Evolutionary conservation across 2,888 invertebrate species (phyloP), one percentile per base, ranked within the genome.

Genomic region (Xanthia icteritia): DNA sequence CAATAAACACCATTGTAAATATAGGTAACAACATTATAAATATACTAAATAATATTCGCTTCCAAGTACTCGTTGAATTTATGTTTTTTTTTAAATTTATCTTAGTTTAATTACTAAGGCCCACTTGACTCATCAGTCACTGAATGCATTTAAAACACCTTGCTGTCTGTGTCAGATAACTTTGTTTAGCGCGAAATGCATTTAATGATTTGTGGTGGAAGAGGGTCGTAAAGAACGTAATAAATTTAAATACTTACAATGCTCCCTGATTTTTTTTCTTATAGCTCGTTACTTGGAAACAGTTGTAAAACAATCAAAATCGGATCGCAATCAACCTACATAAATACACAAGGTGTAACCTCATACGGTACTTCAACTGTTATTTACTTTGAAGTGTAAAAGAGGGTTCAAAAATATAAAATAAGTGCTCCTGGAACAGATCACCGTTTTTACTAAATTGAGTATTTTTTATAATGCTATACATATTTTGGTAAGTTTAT

Each of bases 1-100:
- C 92, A 80, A 80, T 89, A 89, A 86, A 77, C 83, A 66, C 81
- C 80, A 77, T 79, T 76, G 84, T 86, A 83, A 77, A 85, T 84
- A 83, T 85, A 86, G 74, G 79, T 76, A 81, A 79, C 76, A 65
- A 81, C 42, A 82, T 80, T 68, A 86, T 81, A 75, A 65, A 82
- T 79, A 66, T 77, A 74, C 58, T 72, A 65, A 76, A 72, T 73
- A 76, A 69, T 27, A 39, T 63, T 58, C 56, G 36, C 36, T 85
- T 76, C 68, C 65, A 58, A 69, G 27, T 56, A 23, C 36, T 15
- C 20, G 9, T 13, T 17, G 58, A 8, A 60, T 63, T 27, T 58
- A 20, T 71, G 15, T 65, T 45, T 42, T 58, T 51, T 45, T 20
- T 23, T 65, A 20, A 63, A 54, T 42, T 27, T 71, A 0, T 27